Evolutionary conservation across 2,797 vertebrate genomes (phyloP).

Genomic region (Gila robusta): DNA sequence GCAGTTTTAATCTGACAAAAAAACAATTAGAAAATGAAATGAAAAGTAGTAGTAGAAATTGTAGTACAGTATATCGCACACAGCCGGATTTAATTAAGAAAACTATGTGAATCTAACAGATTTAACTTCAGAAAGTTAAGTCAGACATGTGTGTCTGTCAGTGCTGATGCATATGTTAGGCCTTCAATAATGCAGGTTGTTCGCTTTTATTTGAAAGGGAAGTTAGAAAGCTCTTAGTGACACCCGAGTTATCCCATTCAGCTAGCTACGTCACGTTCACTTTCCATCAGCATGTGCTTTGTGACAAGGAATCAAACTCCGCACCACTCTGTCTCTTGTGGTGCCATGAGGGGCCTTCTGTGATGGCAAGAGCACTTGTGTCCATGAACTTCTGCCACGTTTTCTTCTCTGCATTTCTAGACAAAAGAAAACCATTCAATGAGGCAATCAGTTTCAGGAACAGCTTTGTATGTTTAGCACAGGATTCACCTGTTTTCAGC

Average conservation of each 20-base stretch:
- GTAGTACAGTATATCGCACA: background rate
- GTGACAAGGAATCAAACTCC: constrained; percentile 54
- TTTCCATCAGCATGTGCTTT: constrained; percentile 67
- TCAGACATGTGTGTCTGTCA: constrained; percentile 31
- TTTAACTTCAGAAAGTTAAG: constrained; percentile 61
- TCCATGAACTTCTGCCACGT: constrained; percentile 40
- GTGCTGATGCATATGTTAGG: constrained; percentile 68
- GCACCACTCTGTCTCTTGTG: constrained; percentile 45
- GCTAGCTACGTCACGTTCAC: constrained; percentile 75
- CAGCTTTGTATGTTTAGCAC: background rate
- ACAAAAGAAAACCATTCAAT: constrained; percentile 10
- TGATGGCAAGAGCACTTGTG: constrained; percentile 35
- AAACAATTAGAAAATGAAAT: background rate
- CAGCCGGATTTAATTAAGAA: background rate
- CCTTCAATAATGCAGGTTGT: constrained; percentile 75
- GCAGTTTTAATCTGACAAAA: background rate
- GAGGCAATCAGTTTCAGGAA: background rate
- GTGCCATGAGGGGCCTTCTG: constrained; percentile 42
- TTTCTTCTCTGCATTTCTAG: constrained; percentile 10
- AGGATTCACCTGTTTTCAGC: constrained; percentile 16
- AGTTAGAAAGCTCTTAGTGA: constrained; percentile 74
- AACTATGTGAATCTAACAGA: background rate
- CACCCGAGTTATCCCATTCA: constrained; percentile 64
- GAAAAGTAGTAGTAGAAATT: background rate
- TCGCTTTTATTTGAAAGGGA: constrained; percentile 73